Base-by-base conservation (phyloP, 92 coral and sea anemone species). In the Zoanthus sociatus region DNA sequence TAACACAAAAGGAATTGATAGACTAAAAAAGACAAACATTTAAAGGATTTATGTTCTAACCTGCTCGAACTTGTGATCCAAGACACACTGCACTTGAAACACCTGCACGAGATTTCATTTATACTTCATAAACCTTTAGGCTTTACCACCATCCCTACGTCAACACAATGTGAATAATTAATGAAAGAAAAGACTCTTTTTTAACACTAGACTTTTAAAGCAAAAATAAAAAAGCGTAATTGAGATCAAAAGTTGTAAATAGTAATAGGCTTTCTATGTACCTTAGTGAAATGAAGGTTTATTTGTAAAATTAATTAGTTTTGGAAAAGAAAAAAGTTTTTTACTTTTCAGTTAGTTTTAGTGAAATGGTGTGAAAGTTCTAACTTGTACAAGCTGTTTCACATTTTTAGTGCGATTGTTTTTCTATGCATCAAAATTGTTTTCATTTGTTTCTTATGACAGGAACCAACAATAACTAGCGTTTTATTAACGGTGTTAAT, bases 21-120 rank as follows among this genome's bases (percentile, higher is more conserved):
- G 31, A 33, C 15, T 30, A 16, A 69, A 30, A 26, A 9, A 7
- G 18, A 5, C 54, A 51, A 77, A 46, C 32, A 7, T 16, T 15
- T 77, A 9, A 77, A 77, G 12, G 13, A 20, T 14, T 17, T 33
- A 55, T 51, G 13, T 15, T 30, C 68, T 6, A 77, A 77, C 82
- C 82, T 77, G 82, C 26, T 53, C 20, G 9, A 7, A 55, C 68
- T 31, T 77, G 45, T 30, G 82, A 54, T 54, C 45, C 37, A 54
- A 77, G 21, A 18, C 48, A 11, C 46, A 51, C 46, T 9, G 15
- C 67, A 51, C 45, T 51, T 12, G 12, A 2, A 5, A 12, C n/a
- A 69, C 74, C 74, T 33, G 74, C 10, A 13, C 4, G 31, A 16
- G 21, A 9, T 30, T 5, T 69, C 74, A 69, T 33, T 69, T 44